Percentiles rank a stretch among this genome's conserved stretches.
These are phyloP conservation scores for Albula glossodonta DNA, from an alignment of 2,113 vertebrate genomes.

Conservation along the genomic window DNA sequence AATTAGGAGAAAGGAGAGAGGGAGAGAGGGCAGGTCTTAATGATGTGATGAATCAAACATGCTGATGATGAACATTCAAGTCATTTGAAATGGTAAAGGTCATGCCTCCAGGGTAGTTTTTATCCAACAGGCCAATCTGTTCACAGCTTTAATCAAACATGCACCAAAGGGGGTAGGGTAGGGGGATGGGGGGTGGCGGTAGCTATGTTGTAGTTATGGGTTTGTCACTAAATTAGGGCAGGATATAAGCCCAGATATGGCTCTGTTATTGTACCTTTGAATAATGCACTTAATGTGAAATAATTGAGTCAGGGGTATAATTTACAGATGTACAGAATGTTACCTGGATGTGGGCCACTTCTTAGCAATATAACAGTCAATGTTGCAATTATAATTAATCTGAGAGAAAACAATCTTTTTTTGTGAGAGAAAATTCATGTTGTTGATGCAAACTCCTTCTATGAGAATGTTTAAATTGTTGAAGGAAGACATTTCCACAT, in stretches of 20 bases:
- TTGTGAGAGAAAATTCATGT: neutral
- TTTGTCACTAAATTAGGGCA: neutral
- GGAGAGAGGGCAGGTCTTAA: neutral
- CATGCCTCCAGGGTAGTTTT: neutral
- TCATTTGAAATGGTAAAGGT: neutral
- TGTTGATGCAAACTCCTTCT: too few species aligned
- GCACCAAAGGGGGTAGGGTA: neutral
- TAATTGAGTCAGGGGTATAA: neutral
- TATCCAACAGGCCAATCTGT: neutral
- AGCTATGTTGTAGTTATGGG: neutral
- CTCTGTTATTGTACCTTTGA: neutral
- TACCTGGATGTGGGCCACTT: neutral
- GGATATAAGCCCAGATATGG: neutral
- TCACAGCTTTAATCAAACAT: neutral
- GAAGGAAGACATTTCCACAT: too few species aligned
- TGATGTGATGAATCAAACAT: neutral
- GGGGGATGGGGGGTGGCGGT: too few species aligned
- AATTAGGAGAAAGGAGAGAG: neutral
- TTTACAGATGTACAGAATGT: neutral
- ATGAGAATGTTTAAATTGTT: too few species aligned
- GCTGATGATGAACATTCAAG: neutral
- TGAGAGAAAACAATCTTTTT: neutral
- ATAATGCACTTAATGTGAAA: neutral
- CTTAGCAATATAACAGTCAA: neutral
- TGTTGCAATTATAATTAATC: neutral